Evolutionary conservation across 1,140 invertebrate genomes (phyloP).

Genomic region (Asobara japonica): DNA sequence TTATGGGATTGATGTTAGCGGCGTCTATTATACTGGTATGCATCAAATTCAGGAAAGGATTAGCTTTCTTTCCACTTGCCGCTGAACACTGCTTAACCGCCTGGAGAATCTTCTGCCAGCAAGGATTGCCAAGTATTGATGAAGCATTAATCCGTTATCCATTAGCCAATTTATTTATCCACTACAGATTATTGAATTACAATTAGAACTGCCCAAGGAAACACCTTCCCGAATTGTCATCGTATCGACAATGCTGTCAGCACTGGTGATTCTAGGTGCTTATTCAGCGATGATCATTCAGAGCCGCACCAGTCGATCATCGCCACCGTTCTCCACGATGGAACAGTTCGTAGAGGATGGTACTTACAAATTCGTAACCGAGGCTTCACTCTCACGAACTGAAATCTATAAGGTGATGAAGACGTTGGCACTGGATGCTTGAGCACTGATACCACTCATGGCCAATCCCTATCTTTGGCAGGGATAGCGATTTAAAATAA

Average conservation of each 20-base stretch:
- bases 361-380: neutral
- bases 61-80: slow-evolving; percentile 11
- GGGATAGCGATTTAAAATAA: no score
- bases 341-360: neutral
- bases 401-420: no score
- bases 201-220: neutral
- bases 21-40: slow-evolving; percentile 39
- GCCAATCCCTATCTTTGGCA: no score
- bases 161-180: neutral
- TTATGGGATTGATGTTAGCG: slow-evolving; percentile 30
- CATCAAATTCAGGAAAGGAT: slow-evolving; percentile 31
- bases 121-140: neutral
- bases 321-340: neutral
- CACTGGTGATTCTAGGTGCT: neutral
- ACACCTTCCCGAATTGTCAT: neutral
- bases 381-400: neutral
- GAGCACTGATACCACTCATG: no score
- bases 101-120: slow-evolving; percentile 41
- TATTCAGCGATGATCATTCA: neutral
- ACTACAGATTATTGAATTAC: no score
- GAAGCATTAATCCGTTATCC: neutral
- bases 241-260: neutral
- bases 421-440: no score
- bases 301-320: neutral
- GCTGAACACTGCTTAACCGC: slow-evolving; percentile 42